Evolutionary conservation across 2,113 vertebrate genomes (phyloP).

Genomic region (Xiphias gladius): DNA sequence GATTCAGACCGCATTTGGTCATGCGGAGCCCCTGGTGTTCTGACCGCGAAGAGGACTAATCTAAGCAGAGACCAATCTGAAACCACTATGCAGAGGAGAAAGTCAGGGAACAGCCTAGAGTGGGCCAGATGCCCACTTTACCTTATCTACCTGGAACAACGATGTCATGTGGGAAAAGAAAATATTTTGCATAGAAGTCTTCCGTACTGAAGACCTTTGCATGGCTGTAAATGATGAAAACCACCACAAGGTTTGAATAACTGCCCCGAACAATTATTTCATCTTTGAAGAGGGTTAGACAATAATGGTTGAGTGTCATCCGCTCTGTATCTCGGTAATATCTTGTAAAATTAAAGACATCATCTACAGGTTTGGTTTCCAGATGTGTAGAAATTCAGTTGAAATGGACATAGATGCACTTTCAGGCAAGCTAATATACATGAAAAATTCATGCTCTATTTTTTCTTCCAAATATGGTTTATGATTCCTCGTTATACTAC

Average conservation of each 20-base stretch:
- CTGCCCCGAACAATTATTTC: too few relatives aligned
- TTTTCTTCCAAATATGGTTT: too few relatives aligned
- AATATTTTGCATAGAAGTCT: background rate
- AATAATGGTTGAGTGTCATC: background rate
- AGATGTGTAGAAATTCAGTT: background rate
- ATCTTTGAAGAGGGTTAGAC: background rate
- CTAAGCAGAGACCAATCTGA: background rate
- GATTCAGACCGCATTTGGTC: constrained; percentile 4
- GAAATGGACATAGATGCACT: background rate
- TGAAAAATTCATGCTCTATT: background rate
- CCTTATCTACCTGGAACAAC: constrained; percentile 9
- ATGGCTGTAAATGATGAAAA: background rate
- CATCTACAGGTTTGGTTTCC: background rate
- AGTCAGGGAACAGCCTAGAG: background rate
- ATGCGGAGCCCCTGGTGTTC: constrained; percentile 1
- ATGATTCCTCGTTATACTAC: too few relatives aligned
- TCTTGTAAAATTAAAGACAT: background rate
- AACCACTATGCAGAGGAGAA: background rate
- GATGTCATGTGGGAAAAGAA: constrained; percentile 22
- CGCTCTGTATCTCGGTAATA: background rate
- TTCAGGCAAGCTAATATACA: background rate
- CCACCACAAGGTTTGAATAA: background rate
- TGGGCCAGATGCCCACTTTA: background rate
- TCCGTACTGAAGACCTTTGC: background rate
- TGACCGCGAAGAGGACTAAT: background rate